Conservation (phyloP, 2,113 vertebrate species). For the Panthera uncia region DNA sequence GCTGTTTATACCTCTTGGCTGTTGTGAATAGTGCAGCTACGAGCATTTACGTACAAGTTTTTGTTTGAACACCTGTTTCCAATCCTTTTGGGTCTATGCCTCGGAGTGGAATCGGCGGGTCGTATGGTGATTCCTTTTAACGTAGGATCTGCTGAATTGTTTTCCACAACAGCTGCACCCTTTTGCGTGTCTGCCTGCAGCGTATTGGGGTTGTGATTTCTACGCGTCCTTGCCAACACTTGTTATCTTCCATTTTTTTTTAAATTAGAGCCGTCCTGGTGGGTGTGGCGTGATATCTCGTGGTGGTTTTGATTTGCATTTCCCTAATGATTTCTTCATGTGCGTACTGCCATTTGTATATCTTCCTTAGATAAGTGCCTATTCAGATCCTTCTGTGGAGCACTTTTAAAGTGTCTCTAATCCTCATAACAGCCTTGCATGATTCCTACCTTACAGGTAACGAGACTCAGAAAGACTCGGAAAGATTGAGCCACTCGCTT, state of each 20-base stretch:
- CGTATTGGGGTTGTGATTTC: background rate
- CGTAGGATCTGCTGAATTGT: background rate
- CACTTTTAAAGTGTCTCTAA: constrained; percentile 5
- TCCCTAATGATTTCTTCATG: background rate
- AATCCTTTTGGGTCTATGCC: background rate
- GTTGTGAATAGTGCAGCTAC: background rate
- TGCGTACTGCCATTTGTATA: constrained; percentile 6
- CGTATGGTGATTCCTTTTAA: background rate
- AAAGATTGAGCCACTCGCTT: background rate
- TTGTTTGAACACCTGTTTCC: background rate
- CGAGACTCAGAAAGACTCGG: background rate
- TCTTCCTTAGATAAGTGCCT: constrained; percentile 6
- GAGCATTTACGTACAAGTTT: background rate
- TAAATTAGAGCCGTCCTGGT: background rate
- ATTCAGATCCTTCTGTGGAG: background rate
- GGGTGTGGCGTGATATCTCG: background rate
- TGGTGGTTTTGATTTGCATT: constrained; percentile 45
- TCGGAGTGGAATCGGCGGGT: background rate
- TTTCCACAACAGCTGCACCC: background rate
- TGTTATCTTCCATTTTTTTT: background rate
- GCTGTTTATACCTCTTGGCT: background rate
- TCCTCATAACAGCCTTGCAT: background rate
- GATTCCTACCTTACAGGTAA: constrained; percentile 28
- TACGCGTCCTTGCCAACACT: background rate
- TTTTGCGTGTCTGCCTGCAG: background rate